Evolutionary conservation across 2,113 vertebrate species (phyloP), one percentile per base, ranked within the genome.

Genomic region (Axis porcinus): DNA sequence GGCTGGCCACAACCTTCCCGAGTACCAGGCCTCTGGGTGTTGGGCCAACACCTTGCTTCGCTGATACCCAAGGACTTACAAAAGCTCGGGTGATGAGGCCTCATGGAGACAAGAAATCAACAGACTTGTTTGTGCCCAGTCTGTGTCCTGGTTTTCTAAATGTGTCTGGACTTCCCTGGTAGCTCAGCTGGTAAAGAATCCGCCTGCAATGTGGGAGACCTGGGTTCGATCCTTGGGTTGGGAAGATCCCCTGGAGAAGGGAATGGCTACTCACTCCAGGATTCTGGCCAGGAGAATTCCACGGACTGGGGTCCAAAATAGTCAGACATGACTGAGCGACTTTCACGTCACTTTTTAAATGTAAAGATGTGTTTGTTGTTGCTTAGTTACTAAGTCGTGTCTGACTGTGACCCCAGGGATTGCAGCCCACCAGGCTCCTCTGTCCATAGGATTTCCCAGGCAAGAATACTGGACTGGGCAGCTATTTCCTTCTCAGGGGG

Each of bases 281-380:
- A 70, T 6, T 36, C 8, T 36, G 9, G 64, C n/a, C 4, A 21
- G 64, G 17, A 70, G 64, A 70, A 70, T 70, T 33, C 64, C 64
- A 36, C 2, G 64, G 17, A 70, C 64, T 21, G n/a, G n/a, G n/a
- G 17, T 70, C n/a, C n/a, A 70, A 1, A 36, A 70, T 17, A 36
- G n/a, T 36, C 2, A 0, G n/a, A 36, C n/a, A 70, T 0, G 5
- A 36, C 64, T 70, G 33, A 11, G n/a, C 1, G 0, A 36, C n/a
- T 36, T 70, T 21, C 4, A 70, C 9, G 1, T 36, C 64, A 7
- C n/a, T 70, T 70, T 70, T 33, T 70, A 70, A 70, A 70, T 36
- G 19, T 70, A 36, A 67, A 36, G 9, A 36, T 21, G n/a, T 70
- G n/a, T 11, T 67, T 36, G 17, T 11, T 21, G 9, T 36, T 70